Conservation (phyloP, 2,113 vertebrate genomes). For the Cacatua alba region DNA sequence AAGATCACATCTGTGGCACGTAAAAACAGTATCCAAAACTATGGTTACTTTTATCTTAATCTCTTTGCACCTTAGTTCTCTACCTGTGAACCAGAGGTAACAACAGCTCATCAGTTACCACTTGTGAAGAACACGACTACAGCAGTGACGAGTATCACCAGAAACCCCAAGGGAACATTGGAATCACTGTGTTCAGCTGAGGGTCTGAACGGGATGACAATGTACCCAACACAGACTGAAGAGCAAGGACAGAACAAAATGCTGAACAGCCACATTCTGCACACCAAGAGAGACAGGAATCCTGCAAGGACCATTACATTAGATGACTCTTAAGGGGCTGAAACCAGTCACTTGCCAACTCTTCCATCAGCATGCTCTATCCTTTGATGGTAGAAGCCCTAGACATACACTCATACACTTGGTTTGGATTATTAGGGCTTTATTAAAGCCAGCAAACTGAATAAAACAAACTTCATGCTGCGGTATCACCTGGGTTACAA, state of each 20-base stretch:
- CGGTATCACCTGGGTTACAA: neutral
- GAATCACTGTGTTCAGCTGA: neutral
- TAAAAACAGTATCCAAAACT: neutral
- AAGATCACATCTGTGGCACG: rapidly evolving
- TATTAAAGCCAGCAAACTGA: neutral
- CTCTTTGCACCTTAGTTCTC: neutral
- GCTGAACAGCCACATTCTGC: neutral
- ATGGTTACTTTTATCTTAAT: neutral
- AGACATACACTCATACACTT: neutral
- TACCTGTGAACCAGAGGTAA: neutral
- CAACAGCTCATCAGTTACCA: neutral
- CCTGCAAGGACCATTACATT: neutral
- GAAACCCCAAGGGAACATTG: neutral
- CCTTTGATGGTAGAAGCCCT: neutral
- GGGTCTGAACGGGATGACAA: neutral
- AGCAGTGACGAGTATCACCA: neutral
- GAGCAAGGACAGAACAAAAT: neutral
- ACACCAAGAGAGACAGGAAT: neutral
- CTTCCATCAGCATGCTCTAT: neutral
- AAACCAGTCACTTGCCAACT: neutral
- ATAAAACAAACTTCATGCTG: neutral
- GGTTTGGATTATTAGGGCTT: neutral
- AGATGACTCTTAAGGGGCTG: neutral
- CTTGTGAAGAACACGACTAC: neutral
- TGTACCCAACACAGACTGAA: neutral